Base-by-base conservation (phyloP, 1,140 invertebrate species). In the Aphelenchoides besseyi region DNA sequence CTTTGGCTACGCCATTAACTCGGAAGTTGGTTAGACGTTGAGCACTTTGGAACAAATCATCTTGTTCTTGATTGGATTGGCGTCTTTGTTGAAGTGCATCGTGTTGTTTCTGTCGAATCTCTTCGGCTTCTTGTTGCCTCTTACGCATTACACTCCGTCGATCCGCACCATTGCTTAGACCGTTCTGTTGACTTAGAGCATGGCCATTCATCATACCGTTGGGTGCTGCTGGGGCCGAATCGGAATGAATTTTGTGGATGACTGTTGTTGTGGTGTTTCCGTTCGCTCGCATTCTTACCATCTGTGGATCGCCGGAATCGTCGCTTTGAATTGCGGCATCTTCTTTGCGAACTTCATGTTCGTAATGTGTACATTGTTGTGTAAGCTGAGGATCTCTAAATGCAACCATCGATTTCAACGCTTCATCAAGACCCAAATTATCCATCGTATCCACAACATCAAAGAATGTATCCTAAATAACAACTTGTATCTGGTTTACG, bases 371-470 rank as follows among this genome's bases (percentile, higher is more conserved):
- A 62, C 79, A 82, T 69, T 83, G 82, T 48, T 85, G 82, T 5
- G 2, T 69, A 2, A 82, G 54, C 63, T 82, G 84, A 18, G 72
- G 18, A 68, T 82, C 82, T 61, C 79, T 76, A 37, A 83, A 55
- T 36, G 62, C 64, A n/a, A 52, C 29, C 82, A 84, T 81, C 9
- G 36, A n/a, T 70, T 72, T 70, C 29, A 84, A 71, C 1, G 82
- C 76, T 8, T 81, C 74, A 85, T 97, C 94, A 86, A 99, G 95
- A 2, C 94, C 94, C 82, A 96, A 94, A 77, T 97, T 93, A 85
- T 98, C 95, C 35, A 98, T 86, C 36, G 90, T 89, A 87, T 99
- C 96, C 0, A 95, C 94, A 79, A 98, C 92, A 86, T 98, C 95
- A 83, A 98, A 99, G 85, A 97, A 99, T 8, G 91, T 93, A 84